phyloP scores from a whole-genome alignment of 2,888 invertebrate genomes.

The Homarus gammarus region DNA sequence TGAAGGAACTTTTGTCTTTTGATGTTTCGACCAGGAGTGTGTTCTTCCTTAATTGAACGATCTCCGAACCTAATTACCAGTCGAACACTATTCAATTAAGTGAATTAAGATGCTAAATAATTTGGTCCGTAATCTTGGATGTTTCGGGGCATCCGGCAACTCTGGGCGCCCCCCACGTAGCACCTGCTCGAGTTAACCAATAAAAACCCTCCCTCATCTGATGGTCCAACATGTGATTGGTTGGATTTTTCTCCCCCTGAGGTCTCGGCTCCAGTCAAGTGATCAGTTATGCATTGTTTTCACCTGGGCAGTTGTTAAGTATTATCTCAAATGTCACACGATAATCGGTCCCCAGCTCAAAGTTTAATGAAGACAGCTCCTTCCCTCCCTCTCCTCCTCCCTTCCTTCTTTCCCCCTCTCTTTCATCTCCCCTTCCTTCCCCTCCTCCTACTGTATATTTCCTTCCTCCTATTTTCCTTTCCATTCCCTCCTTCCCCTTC shows the following conservation, averaged over 20 bases:
- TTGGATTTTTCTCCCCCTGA: too few relatives aligned
- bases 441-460: neutral
- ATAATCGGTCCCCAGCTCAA: constrained; percentile 45
- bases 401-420: too few relatives aligned
- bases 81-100: constrained; percentile 48
- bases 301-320: constrained; percentile 45
- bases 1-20: too few relatives aligned
- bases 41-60: constrained; percentile 27
- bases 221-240: too few relatives aligned
- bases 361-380: neutral
- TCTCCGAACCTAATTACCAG: constrained; percentile 10
- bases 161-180: too few relatives aligned
- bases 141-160: neutral
- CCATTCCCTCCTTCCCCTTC: neutral
- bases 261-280: too few relatives aligned
- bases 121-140: constrained; percentile 44
- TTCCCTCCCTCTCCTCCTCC: constrained; percentile 1
- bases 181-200: too few relatives aligned
- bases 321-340: constrained; percentile 60
- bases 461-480: neutral
- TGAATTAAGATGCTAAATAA: constrained; percentile 58
- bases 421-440: neutral
- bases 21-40: too few relatives aligned
- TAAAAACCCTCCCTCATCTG: too few relatives aligned
- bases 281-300: constrained; percentile 63